Conservation (phyloP, 2,113 vertebrate species). For the Zapus hudsonius region DNA sequence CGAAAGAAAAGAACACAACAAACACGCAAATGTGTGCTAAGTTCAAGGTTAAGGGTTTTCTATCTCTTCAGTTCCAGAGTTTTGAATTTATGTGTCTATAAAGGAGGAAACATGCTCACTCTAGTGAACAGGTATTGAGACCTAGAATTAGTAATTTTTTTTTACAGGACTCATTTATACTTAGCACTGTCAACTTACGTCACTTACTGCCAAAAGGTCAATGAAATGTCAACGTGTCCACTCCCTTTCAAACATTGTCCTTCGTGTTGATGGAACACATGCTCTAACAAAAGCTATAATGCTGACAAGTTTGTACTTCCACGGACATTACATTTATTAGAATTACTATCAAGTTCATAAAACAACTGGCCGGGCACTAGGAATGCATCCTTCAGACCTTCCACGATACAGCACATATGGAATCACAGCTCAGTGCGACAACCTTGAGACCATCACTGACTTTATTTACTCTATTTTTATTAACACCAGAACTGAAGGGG, state of each 20-base stretch:
- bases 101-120: neutral
- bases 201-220: neutral
- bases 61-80: neutral
- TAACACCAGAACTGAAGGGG: conserved; percentile 13
- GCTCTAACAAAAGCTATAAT: neutral
- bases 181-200: neutral
- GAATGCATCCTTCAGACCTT: neutral
- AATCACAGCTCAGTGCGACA: rapidly evolving
- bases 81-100: conserved; percentile 47
- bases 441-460: neutral
- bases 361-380: neutral
- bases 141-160: neutral
- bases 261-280: neutral
- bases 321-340: neutral
- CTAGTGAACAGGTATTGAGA: neutral
- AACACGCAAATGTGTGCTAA: neutral
- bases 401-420: neutral
- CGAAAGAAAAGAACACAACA: neutral
- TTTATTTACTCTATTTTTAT: conserved; percentile 43
- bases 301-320: neutral
- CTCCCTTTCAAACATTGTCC: neutral
- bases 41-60: conserved; percentile 5
- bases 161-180: neutral
- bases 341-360: neutral
- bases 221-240: neutral